Conservation (phyloP, 2,888 invertebrate genomes). For the Eumacrocentrus americanus region DNA sequence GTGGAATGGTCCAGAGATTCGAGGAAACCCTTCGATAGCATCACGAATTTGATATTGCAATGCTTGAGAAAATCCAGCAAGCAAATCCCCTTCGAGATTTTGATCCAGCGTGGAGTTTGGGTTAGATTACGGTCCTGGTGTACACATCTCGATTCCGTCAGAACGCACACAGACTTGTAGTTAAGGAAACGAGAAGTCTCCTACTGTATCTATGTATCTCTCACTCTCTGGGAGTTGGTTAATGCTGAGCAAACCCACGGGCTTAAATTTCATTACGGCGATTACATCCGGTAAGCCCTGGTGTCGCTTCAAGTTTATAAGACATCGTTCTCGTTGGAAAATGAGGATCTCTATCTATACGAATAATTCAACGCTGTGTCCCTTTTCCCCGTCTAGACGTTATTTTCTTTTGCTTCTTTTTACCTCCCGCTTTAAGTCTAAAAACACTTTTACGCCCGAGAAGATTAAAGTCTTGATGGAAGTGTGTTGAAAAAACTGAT, state of each 20-base stretch:
- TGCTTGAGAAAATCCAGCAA: slow-evolving; percentile 5
- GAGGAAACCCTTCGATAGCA: too few species aligned
- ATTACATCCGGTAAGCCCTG: slow-evolving; percentile 34
- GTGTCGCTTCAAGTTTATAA: slow-evolving; percentile 3
- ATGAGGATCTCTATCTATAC: neutral
- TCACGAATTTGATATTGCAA: too few species aligned
- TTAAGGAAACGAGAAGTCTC: too few species aligned
- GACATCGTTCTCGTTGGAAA: slow-evolving; percentile 6
- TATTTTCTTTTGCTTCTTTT: too few species aligned
- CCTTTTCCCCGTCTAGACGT: neutral
- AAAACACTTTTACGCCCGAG: too few species aligned
- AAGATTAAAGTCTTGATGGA: too few species aligned
- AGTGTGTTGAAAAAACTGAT: too few species aligned
- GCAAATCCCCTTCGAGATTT: slow-evolving; percentile 3
- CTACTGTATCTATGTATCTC: too few species aligned
- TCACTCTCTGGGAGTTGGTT: slow-evolving; percentile 5
- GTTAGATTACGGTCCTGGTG: neutral
- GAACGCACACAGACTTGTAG: too few species aligned
- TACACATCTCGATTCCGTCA: too few species aligned
- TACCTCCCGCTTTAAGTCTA: too few species aligned
- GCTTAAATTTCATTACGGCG: slow-evolving; percentile 47
- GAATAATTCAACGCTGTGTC: slow-evolving; percentile 11
- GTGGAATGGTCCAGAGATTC: too few species aligned
- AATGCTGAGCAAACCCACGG: slow-evolving; percentile 38
- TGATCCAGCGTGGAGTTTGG: neutral